Base-by-base conservation (phyloP, 2,888 invertebrate genomes). In the Clusia tigrina region DNA sequence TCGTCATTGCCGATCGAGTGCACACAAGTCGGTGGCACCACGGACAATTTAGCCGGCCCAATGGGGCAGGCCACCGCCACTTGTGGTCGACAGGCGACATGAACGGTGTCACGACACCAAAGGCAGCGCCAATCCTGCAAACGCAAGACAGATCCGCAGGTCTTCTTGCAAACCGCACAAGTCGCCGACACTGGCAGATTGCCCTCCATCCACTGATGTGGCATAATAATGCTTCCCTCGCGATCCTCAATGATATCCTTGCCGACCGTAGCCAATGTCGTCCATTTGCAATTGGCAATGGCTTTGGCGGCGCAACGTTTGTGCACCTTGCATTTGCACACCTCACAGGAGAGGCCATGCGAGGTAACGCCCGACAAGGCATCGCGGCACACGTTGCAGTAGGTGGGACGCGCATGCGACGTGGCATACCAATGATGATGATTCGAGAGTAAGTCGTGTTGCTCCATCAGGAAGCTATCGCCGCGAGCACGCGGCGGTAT, bases 131-230 rank as follows among this genome's bases (percentile, higher is more conserved):
- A 97, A 85, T 98, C 98, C 87, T 97, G 96, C 71, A 95, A 85
- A 77, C 94, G 91, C 68, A 96, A 86, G 60, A 98, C 97, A 63
- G 96, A 97, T 63, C 98, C 98, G 85, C 98, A 98, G 9, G 94
- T 96, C 85, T 95, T 95, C 80, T 96, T 96, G 85, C 98, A 98
- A 66, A 94, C 89, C 69, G 89, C 88, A 84, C 98, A 98, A 83
- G 95, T 93, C 65, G 96, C 92, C 62, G 96, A 94, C 61, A 97
- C 96, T 2, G 97, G 96, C 69, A 98, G 86, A 85, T 98, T 98
- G 46, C 98, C 97, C 83, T 97, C 97, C 87, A 98, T 88, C 98
- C 98, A 98, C 80, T 98, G 98, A 85, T 98, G 98, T 15, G 96
- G 96, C 95, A 97, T 96, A 70, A 91, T 90, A 76, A 94, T 92